phyloP scores from a whole-genome alignment of 2,888 invertebrate genomes.

The Melieria picta region DNA sequence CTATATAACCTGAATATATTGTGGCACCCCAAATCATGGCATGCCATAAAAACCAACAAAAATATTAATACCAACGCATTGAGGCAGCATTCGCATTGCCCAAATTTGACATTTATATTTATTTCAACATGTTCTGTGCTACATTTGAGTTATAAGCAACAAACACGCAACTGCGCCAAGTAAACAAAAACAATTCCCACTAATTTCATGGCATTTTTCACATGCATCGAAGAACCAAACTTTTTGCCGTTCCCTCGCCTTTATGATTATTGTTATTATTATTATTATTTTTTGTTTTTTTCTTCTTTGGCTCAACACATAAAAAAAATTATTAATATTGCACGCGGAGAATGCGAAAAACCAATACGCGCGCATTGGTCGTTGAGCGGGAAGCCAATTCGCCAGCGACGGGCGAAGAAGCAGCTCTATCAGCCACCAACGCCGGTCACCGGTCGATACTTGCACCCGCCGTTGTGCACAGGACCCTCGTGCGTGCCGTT shows the following conservation, averaged over 20 bases:
- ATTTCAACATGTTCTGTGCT: constrained; percentile 56
- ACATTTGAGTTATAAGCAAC: constrained; percentile 45
- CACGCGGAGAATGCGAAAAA: constrained; percentile 39
- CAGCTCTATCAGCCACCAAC: too few relatives aligned
- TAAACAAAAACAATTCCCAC: constrained; percentile 9
- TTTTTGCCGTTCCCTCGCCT: background rate
- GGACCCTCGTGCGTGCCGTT: too few relatives aligned
- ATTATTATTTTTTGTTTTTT: too few relatives aligned
- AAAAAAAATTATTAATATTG: constrained; percentile 32
- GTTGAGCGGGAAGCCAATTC: background rate
- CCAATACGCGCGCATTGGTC: constrained; percentile 13
- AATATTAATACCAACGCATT: too few relatives aligned
- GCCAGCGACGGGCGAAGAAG: too few relatives aligned
- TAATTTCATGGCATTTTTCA: constrained; percentile 21
- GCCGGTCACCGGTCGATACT: too few relatives aligned
- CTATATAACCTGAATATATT: too few relatives aligned
- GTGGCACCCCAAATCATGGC: too few relatives aligned
- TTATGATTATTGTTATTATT: too few relatives aligned
- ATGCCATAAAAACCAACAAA: too few relatives aligned
- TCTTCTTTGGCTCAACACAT: constrained; percentile 17
- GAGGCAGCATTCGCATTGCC: background rate
- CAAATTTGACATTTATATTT: constrained; percentile 59
- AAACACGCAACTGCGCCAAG: constrained; percentile 41
- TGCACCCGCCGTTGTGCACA: too few relatives aligned
- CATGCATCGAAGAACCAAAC: constrained; percentile 25